phyloP scores from a whole-genome alignment of 2,888 invertebrate genomes.

The Alcis repandata region DNA sequence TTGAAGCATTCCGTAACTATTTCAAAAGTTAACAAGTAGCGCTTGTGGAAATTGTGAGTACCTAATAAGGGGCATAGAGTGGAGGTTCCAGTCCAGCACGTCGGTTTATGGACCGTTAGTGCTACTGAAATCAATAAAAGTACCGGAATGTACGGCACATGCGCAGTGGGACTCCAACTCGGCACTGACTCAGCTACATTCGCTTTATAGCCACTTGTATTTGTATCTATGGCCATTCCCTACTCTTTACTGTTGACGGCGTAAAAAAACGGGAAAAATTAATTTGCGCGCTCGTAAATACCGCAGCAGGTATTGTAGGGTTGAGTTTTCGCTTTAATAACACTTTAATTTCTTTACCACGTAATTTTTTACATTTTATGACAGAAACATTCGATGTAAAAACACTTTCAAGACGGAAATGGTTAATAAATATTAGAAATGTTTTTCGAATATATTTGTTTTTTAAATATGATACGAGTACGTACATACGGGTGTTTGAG shows the following conservation, averaged over 20 bases:
- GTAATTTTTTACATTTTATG: conserved; percentile 16
- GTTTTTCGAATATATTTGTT: conserved; percentile 55
- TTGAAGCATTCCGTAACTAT: conserved; percentile 49
- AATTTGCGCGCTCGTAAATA: conserved; percentile 72
- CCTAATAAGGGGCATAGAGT: conserved; percentile 83
- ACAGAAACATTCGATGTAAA: conserved; percentile 28
- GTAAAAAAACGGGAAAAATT: conserved; percentile 75
- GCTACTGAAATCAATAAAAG: conserved; percentile 91
- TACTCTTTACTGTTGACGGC: conserved; percentile 80
- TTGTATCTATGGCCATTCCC: conserved; percentile 84
- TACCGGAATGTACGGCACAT: conserved; percentile 87
- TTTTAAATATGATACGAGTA: conserved; percentile 54
- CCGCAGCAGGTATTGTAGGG: conserved; percentile 56
- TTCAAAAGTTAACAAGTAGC: conserved; percentile 82
- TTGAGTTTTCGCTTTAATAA: conserved; percentile 51
- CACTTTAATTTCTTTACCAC: conserved; percentile 22
- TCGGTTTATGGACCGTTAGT: conserved; percentile 88
- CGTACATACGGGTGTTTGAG: conserved; percentile 42
- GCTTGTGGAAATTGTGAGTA: conserved; percentile 80
- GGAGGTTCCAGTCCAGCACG: conserved; percentile 81
- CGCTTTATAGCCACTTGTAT: conserved; percentile 86
- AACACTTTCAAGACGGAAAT: conserved; percentile 42
- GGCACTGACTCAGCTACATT: conserved; percentile 85
- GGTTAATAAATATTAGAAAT: conserved; percentile 51
- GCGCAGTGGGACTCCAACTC: conserved; percentile 73